phyloP scores from a whole-genome alignment of 2,797 vertebrate species.

The Danio tinwini region DNA sequence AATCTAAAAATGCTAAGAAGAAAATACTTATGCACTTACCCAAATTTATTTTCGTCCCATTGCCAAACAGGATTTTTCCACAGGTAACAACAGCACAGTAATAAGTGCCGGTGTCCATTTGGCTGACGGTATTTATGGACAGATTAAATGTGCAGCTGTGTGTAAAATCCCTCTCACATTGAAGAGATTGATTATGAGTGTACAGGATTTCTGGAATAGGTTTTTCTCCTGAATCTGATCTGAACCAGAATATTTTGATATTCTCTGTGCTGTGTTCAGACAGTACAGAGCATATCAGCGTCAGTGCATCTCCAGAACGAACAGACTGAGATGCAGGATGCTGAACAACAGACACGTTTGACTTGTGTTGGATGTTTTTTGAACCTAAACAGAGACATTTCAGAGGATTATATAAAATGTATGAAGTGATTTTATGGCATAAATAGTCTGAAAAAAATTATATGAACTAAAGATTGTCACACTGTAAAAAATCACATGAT shows the following conservation, averaged over 20 bases:
- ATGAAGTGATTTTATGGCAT: neutral
- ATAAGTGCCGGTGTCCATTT: conserved; percentile 41
- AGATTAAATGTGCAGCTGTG: conserved; percentile 37
- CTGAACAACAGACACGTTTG: conserved; percentile 29
- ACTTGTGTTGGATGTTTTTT: neutral
- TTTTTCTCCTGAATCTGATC: conserved; percentile 37
- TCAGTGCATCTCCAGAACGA: conserved; percentile 26
- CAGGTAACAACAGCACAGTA: conserved; percentile 44
- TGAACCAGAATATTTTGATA: conserved; percentile 55
- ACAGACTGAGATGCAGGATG: neutral
- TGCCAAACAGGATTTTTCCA: conserved; percentile 45
- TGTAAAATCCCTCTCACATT: conserved; percentile 33
- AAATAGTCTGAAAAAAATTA: neutral
- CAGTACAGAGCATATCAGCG: conserved; percentile 47
- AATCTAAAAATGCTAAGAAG: neutral
- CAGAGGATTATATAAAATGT: neutral
- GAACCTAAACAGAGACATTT: conserved; percentile 19
- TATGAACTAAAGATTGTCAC: neutral
- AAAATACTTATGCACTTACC: neutral
- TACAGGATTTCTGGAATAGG: conserved; percentile 51
- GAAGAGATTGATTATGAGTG: conserved; percentile 42
- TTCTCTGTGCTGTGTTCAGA: conserved; percentile 42
- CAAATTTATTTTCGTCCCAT: conserved; percentile 20
- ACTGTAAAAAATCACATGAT: too few relatives aligned
- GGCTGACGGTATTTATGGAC: conserved; percentile 23